phyloP scores from a whole-genome alignment of 1,140 invertebrate genomes.

The Hypsibius dujardini region DNA sequence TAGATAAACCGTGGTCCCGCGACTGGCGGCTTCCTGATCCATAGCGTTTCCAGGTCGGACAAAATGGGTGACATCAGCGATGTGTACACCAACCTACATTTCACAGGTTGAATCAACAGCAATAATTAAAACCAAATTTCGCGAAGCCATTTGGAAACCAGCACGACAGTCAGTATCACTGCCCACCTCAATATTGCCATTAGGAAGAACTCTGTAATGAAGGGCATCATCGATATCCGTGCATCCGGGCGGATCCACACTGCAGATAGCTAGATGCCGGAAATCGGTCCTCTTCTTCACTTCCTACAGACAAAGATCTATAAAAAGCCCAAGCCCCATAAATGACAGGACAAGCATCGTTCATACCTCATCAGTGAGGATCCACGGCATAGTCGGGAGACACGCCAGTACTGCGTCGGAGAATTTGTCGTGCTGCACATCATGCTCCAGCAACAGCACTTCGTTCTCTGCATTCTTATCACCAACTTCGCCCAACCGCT shows the following conservation, averaged over 20 bases:
- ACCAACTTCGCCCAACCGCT: conserved; percentile 60
- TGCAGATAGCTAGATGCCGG: conserved; percentile 68
- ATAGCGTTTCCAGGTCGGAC: conserved; percentile 67
- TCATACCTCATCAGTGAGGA: conserved; percentile 56
- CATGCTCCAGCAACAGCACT: conserved; percentile 78
- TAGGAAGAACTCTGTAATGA: conserved; percentile 58
- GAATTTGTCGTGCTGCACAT: conserved; percentile 84
- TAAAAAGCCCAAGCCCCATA: not conserved
- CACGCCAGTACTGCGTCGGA: conserved; percentile 80
- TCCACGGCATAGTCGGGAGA: conserved; percentile 74
- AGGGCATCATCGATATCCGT: conserved; percentile 98
- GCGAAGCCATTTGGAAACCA: too few relatives aligned
- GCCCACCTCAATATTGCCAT: conserved; percentile 55
- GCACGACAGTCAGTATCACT: too few relatives aligned
- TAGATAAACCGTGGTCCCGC: conserved; percentile 75
- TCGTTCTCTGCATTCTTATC: conserved; percentile 84
- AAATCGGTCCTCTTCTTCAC: conserved; percentile 59
- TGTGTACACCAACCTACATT: conserved; percentile 69
- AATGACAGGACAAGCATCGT: conserved; percentile 13
- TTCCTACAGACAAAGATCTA: conserved; percentile 45
- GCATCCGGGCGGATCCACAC: conserved; percentile 94
- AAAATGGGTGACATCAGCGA: conserved; percentile 79
- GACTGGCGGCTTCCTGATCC: conserved; percentile 61
- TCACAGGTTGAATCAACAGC: conserved; percentile 8
- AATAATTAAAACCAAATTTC: not conserved